These are phyloP conservation scores for Sebastes matsubarae DNA, from an alignment of 2,797 vertebrate species.

Conservation along the genomic window DNA sequence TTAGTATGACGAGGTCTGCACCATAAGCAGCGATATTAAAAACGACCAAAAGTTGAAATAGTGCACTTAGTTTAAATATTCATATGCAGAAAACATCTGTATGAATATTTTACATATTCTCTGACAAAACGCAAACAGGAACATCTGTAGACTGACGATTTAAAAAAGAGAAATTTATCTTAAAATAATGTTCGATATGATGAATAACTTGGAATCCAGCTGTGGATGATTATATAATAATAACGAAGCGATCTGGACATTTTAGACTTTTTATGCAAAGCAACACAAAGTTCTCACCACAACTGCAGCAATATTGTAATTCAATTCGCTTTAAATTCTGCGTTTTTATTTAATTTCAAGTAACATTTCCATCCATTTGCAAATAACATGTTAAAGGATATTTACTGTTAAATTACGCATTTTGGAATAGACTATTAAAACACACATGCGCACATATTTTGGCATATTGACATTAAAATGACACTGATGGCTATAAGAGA, in stretches of 20 bases:
- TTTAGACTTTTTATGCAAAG: not conserved
- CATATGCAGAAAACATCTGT: conserved; percentile 17
- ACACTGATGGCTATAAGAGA: not conserved
- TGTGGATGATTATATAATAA: not conserved
- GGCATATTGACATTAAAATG: not conserved
- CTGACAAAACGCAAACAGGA: not conserved
- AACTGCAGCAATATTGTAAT: not conserved
- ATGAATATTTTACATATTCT: conserved; percentile 37
- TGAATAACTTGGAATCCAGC: not conserved
- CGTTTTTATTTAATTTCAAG: not conserved
- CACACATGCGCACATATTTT: not conserved
- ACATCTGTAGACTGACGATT: not conserved
- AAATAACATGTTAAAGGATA: not conserved
- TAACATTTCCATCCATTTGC: not conserved
- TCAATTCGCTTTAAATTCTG: not conserved
- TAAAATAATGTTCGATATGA: not conserved
- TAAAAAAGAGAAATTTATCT: not conserved
- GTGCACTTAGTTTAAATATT: not conserved
- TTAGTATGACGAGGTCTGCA: not conserved
- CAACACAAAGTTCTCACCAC: not conserved
- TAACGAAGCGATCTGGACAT: not conserved
- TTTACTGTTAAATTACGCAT: not conserved
- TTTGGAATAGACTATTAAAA: not conserved
- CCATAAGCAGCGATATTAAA: not conserved
- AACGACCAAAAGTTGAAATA: not conserved